Conservation (phyloP, 2,113 vertebrate genomes). For the Onychorhynchus coronatus region DNA sequence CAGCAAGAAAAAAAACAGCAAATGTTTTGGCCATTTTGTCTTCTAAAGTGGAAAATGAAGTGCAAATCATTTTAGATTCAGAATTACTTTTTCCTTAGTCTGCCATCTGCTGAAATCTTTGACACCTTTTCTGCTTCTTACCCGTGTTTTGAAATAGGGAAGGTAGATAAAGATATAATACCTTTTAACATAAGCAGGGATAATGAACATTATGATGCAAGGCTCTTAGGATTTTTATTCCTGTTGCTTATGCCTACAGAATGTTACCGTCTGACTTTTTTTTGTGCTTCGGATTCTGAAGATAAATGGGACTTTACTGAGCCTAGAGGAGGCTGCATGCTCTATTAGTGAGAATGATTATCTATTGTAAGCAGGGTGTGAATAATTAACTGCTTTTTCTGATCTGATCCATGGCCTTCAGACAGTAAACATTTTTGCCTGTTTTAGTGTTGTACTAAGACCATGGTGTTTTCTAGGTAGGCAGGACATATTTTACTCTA, state of each 20-base stretch:
- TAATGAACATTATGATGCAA: background rate
- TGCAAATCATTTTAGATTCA: background rate
- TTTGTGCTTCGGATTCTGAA: background rate
- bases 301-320: background rate
- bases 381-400: constrained; percentile 1
- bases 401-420: background rate
- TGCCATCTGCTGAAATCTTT: background rate
- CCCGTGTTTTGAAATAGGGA: background rate
- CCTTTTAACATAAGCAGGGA: background rate
- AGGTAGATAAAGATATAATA: background rate
- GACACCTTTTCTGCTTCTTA: background rate
- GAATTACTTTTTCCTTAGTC: background rate
- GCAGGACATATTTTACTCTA: background rate
- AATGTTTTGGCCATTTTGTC: background rate
- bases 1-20: background rate
- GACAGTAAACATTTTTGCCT: background rate
- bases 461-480: background rate
- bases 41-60: background rate
- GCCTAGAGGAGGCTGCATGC: background rate
- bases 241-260: background rate
- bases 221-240: background rate
- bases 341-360: background rate
- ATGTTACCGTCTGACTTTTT: background rate
- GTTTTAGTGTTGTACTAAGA: background rate
- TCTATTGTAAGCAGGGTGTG: background rate